Evolutionary conservation across 1,140 invertebrate species (phyloP), one percentile per base, ranked within the genome.

Genomic region (Bradysia coprophila): DNA sequence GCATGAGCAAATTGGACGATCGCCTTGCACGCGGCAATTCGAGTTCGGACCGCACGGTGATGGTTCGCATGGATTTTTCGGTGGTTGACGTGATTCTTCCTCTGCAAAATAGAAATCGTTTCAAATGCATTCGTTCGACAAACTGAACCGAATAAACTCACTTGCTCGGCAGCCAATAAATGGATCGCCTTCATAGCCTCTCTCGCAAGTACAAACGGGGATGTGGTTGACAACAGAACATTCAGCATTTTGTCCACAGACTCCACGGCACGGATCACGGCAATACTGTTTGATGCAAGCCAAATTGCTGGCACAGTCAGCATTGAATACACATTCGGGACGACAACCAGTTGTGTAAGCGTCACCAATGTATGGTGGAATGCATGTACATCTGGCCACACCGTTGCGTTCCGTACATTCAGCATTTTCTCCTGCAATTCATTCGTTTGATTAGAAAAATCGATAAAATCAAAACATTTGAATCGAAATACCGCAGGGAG

Each of bases 201-300:
- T 71, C 3, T 75, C 56, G 48, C 87, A 90, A 33, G 73, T 74
- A 55, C 86, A 90, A 4, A 77, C 70, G 2, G 86, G 81, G 44
- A 87, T 65, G 53, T 90, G 86, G 53, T 85, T 81, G 1, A 81
- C 71, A 0, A 88, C 81, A 47, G 68, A 69, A 52, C 85, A 90
- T 47, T 79, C 67, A 1, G 84, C 81, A 54, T 82, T 81, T 0
- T 67, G 50, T 20, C 86, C 86, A 57, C 87, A 91, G 13, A 83
- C 73, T 13, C 83, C 82, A n/a, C 73, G 69, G 55, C 87, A 91
- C 18, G 86, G 86, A 65, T 90, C 76, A 49, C 79, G 65, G 54
- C 87, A 91, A 52, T 84, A 76, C 55, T 82, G 76, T 50, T 81
- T 78, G n/a, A 87, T 68, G 61, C 88, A 92, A 22, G 83, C 76